Evolutionary conservation across 1,140 invertebrate species (phyloP).

Genomic region (silkworm (Bombyx mori)): DNA sequence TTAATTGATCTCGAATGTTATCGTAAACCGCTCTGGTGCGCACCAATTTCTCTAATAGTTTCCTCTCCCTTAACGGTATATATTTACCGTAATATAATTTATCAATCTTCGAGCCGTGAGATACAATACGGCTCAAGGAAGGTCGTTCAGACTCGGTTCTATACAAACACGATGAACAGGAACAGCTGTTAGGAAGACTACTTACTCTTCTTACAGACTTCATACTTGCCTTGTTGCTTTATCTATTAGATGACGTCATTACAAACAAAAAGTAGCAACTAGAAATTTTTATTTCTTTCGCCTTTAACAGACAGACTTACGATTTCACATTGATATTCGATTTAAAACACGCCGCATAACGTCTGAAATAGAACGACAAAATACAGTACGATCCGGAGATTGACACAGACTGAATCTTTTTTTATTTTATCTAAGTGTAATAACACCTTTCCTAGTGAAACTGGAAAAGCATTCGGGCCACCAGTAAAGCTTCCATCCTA

Average conservation of each 20-base stretch:
- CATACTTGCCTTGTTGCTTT: conserved; percentile 17
- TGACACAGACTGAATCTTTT: too few species aligned
- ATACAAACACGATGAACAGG: conserved; percentile 28
- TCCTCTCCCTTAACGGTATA: conserved; percentile 32
- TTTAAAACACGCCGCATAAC: conserved; percentile 5
- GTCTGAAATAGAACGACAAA: too few species aligned
- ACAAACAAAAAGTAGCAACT: neutral
- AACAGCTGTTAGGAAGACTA: conserved; percentile 19
- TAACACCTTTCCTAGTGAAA: too few species aligned
- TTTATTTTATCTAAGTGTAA: too few species aligned
- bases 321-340: too few species aligned
- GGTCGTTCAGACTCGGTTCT: conserved; percentile 23
- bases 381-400: too few species aligned
- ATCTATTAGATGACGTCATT: conserved; percentile 1
- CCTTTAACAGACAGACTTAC: too few species aligned
- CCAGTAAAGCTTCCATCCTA: neutral
- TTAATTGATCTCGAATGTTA: conserved; percentile 30
- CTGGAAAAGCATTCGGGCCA: too few species aligned
- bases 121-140: conserved; percentile 21
- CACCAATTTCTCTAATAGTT: conserved; percentile 31
- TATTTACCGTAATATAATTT: conserved; percentile 31
- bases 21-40: conserved; percentile 42
- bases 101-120: conserved; percentile 27
- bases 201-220: conserved; percentile 14
- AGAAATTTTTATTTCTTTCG: conserved; percentile 4